Evolutionary conservation across 1,140 invertebrate genomes (phyloP).

Genomic region (Zaprionus tsacasi): DNA sequence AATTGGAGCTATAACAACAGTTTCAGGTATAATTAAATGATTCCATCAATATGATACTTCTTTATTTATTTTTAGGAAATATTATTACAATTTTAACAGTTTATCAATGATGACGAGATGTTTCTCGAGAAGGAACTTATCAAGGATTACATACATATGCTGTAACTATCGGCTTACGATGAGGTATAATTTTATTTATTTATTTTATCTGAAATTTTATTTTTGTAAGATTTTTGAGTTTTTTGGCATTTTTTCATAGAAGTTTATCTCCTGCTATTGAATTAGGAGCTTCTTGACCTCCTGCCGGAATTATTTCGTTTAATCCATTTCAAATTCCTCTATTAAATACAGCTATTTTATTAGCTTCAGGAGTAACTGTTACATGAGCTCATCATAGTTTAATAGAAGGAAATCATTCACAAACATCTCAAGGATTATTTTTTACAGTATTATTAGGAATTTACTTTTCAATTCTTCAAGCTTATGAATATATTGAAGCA

Average conservation of each 20-base stretch:
- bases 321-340: slow-evolving; percentile 87
- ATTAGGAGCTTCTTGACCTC: slow-evolving; percentile 86
- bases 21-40: slow-evolving; percentile 60
- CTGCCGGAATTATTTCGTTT: slow-evolving; percentile 86
- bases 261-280: slow-evolving; percentile 86
- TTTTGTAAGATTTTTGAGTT: too few relatives aligned
- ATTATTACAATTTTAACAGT: too few relatives aligned
- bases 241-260: slow-evolving; percentile 86
- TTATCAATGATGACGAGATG: too few relatives aligned
- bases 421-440: slow-evolving; percentile 83
- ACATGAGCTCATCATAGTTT: slow-evolving; percentile 86
- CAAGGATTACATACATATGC: slow-evolving; percentile 74
- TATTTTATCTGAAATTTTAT: slow-evolving; percentile 65
- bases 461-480: slow-evolving; percentile 85
- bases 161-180: too few relatives aligned
- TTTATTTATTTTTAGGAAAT: slow-evolving; percentile 78
- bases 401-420: slow-evolving; percentile 85
- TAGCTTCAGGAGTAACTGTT: slow-evolving; percentile 86
- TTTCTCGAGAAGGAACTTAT: too few relatives aligned
- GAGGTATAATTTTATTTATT: slow-evolving; percentile 59
- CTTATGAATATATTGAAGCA: slow-evolving; percentile 85
- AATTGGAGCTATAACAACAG: slow-evolving; percentile 53
- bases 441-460: slow-evolving; percentile 85
- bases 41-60: slow-evolving; percentile 85
- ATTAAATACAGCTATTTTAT: slow-evolving; percentile 87